Evolutionary conservation across 2,113 vertebrate species (phyloP).

Genomic region (Sorex araneus): DNA sequence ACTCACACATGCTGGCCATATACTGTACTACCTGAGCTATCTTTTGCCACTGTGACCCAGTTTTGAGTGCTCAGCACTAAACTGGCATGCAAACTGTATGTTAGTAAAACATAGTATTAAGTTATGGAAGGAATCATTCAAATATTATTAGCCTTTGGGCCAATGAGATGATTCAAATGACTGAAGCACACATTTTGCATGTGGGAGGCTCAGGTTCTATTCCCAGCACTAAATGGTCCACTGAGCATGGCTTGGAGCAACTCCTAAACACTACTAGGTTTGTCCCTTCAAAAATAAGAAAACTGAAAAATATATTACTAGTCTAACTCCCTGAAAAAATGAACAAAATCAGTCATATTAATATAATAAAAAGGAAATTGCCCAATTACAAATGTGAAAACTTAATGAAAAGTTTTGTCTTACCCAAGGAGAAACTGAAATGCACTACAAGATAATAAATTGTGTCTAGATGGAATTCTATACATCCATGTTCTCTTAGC

Average conservation of each 20-base stretch:
- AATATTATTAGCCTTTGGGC: not conserved
- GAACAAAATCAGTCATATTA: not conserved
- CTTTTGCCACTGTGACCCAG: too few species aligned
- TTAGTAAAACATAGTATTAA: not conserved
- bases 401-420: not conserved
- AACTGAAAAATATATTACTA: not conserved
- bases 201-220: too few species aligned
- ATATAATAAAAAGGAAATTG: slow-evolving; percentile 9
- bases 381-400: slow-evolving; percentile 21
- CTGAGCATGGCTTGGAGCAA: too few species aligned
- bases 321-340: not conserved
- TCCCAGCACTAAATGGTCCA: too few species aligned
- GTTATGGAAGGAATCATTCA: not conserved
- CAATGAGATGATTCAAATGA: too few species aligned
- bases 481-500: not conserved
- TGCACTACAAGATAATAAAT: not conserved
- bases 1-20: too few species aligned
- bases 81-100: not conserved
- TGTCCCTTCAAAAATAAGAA: too few species aligned
- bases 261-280: too few species aligned
- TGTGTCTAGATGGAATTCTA: not conserved
- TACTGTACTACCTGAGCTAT: too few species aligned
- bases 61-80: slow-evolving; percentile 2
- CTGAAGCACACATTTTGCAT: too few species aligned
- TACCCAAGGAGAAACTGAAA: slow-evolving; percentile 9